A percentile compares a stretch with the other conserved stretches of the same genome.
These are phyloP conservation scores for Pristionchus japonicus DNA, from an alignment of 2,888 invertebrate species.

Conservation along the genomic window DNA sequence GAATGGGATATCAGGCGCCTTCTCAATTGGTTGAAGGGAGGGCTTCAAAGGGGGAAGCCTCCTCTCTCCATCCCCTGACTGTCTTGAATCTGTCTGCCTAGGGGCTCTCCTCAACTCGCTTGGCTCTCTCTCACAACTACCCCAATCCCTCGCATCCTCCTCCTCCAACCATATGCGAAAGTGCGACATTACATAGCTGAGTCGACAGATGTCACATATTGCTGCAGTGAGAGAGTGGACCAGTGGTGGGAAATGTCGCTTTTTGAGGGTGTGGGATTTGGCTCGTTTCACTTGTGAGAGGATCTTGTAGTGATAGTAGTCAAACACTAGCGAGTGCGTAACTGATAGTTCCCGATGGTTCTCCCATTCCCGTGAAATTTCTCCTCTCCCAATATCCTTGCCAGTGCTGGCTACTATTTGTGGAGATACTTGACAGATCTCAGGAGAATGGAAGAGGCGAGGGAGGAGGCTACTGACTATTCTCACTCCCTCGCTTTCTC, in stretches of 20 bases:
- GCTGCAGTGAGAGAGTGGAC: background rate
- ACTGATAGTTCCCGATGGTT: background rate
- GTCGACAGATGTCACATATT: slow-evolving; percentile 16
- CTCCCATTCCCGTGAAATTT: background rate
- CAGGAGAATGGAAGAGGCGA: background rate
- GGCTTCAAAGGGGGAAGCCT: background rate
- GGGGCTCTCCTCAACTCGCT: background rate
- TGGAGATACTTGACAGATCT: slow-evolving; percentile 31
- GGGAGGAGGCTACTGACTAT: background rate
- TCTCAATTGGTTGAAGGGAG: background rate
- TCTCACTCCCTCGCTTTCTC: slow-evolving; percentile 9
- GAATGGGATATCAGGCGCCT: slow-evolving; percentile 25
- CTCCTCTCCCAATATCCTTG: slow-evolving; percentile 19
- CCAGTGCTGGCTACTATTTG: background rate
- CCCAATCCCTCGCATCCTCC: background rate
- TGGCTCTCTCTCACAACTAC: background rate
- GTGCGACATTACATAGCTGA: slow-evolving; percentile 36
- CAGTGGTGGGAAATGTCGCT: slow-evolving; percentile 33
- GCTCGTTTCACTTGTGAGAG: background rate
- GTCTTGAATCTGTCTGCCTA: background rate
- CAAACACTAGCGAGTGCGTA: background rate
- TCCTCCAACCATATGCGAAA: slow-evolving; percentile 27
- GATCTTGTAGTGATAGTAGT: background rate
- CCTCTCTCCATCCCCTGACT: background rate
- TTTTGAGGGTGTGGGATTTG: background rate